Conservation (phyloP, 2,888 invertebrate genomes). For the Byasa hedistus region DNA sequence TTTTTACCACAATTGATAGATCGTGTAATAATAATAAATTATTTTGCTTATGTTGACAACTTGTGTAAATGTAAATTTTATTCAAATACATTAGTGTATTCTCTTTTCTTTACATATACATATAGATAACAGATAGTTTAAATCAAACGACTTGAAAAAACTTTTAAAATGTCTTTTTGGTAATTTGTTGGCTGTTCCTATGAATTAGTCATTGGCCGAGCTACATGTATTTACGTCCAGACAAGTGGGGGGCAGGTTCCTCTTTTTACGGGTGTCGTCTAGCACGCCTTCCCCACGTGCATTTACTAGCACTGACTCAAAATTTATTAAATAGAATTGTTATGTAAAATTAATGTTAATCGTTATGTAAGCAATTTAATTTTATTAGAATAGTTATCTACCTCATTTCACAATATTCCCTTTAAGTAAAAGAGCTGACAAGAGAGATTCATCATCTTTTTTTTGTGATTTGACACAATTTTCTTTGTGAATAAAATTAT, state of each 20-base stretch:
- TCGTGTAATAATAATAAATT: background rate
- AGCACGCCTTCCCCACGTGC: constrained; percentile 56
- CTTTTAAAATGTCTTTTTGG: constrained; percentile 2
- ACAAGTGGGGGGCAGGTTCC: constrained; percentile 54
- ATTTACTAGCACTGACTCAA: constrained; percentile 22
- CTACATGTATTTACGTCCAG: constrained; percentile 32
- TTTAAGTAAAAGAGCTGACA: too few relatives aligned
- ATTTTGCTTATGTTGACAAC: background rate
- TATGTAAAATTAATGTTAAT: background rate
- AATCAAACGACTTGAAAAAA: background rate
- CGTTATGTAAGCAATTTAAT: background rate
- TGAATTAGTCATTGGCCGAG: constrained; percentile 45
- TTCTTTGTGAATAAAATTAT: too few relatives aligned
- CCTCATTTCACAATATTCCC: too few relatives aligned
- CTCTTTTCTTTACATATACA: background rate
- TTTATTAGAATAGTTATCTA: too few relatives aligned
- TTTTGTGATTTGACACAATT: too few relatives aligned
- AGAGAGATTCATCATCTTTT: too few relatives aligned
- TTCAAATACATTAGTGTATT: constrained; percentile 1
- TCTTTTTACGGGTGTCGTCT: constrained; percentile 38
- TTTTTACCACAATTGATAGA: constrained; percentile 1
- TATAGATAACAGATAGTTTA: background rate
- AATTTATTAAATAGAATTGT: background rate
- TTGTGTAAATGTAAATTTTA: background rate
- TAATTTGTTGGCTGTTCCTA: constrained; percentile 39